Percentiles rank a stretch among this genome's conserved stretches.
These are phyloP conservation scores for Alcedo atthis DNA, from an alignment of 2,797 vertebrate genomes.

Conservation along the genomic window DNA sequence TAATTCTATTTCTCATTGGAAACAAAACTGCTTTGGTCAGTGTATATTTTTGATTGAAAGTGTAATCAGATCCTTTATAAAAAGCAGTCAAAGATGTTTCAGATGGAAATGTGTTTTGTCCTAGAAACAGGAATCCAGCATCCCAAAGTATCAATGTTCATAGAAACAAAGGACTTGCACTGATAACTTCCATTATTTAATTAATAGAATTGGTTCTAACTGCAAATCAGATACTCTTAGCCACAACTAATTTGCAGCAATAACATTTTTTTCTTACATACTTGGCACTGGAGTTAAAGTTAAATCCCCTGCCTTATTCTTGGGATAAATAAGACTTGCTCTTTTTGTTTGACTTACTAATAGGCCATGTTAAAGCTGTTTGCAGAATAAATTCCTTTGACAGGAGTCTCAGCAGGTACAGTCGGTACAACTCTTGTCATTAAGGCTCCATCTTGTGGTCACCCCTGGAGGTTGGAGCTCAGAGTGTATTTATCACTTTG, in stretches of 20 bases:
- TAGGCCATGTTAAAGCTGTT: neutral
- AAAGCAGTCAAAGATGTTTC: neutral
- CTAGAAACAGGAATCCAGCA: neutral
- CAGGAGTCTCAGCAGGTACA: fast-evolving
- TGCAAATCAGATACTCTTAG: neutral
- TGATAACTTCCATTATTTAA: neutral
- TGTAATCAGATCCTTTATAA: neutral
- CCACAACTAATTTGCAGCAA: neutral
- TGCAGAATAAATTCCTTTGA: fast-evolving
- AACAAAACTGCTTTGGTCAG: neutral
- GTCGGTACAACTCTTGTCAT: fast-evolving
- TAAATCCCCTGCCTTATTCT: neutral
- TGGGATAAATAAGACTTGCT: neutral
- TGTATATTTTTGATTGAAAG: neutral
- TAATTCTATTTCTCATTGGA: neutral
- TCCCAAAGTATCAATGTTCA: neutral
- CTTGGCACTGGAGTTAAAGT: neutral
- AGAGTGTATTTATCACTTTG: neutral
- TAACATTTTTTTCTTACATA: neutral
- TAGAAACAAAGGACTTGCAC: neutral
- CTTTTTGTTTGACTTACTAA: neutral
- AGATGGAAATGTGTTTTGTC: neutral
- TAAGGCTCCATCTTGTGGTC: constrained; percentile 25
- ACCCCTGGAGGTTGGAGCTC: fast-evolving
- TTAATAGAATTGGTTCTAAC: neutral